Percentiles rank a stretch among this genome's conserved stretches.
Conservation (phyloP, 1,140 invertebrate species). For the Pseudomyrmex pallidus region DNA sequence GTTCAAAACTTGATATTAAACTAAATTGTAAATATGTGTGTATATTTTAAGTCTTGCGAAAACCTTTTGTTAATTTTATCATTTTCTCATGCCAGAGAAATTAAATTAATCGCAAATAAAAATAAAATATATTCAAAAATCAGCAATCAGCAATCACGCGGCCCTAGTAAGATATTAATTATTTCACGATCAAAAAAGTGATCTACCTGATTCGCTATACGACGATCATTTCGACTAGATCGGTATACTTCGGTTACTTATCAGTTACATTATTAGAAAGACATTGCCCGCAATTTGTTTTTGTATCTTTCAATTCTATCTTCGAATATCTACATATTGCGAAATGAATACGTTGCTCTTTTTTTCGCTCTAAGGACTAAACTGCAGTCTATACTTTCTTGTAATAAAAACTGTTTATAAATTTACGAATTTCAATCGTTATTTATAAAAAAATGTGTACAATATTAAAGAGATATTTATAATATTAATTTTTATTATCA, state of each 20-base stretch:
- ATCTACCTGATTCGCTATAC: conserved; percentile 32
- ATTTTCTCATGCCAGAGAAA: not conserved
- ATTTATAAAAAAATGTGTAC: no score
- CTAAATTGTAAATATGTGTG: not conserved
- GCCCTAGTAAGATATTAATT: not conserved
- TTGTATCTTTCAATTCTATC: not conserved
- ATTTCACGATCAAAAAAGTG: conserved; percentile 7
- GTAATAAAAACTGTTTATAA: conserved; percentile 12
- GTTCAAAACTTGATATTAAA: not conserved
- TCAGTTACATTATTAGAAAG: conserved; percentile 27
- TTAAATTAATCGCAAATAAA: not conserved
- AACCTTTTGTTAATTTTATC: not conserved
- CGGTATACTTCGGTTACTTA: conserved; percentile 51
- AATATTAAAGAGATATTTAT: conserved; percentile 12
- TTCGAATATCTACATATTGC: not conserved
- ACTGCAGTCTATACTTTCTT: not conserved
- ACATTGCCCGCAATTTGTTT: conserved; percentile 18
- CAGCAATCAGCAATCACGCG: not conserved
- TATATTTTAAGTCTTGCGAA: not conserved
- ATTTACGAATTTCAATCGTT: conserved; percentile 6
- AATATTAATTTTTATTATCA: not conserved
- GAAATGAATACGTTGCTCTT: not conserved
- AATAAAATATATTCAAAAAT: not conserved
- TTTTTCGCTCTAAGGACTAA: not conserved
- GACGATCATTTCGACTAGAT: conserved; percentile 70